These are phyloP conservation scores for Nymphalis polychloros DNA, from an alignment of 2,888 invertebrate genomes.

Conservation along the genomic window DNA sequence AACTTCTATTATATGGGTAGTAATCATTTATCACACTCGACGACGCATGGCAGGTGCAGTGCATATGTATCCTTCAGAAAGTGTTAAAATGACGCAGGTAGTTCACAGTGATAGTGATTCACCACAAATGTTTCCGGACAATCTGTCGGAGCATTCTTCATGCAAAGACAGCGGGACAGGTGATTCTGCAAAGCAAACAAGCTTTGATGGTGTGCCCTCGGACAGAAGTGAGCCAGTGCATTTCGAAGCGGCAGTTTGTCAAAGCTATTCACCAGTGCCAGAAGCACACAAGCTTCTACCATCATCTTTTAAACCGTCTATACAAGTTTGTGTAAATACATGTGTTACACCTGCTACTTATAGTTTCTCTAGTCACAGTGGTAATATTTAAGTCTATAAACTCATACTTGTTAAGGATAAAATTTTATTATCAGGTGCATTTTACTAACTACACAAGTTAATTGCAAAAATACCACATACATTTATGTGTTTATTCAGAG, in stretches of 20 bases:
- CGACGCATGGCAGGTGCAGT: constrained; percentile 83
- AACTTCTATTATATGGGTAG: constrained; percentile 95
- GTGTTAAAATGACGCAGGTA: constrained; percentile 76
- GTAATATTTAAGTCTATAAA: constrained; percentile 68
- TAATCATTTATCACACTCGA: constrained; percentile 93
- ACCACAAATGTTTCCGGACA: constrained; percentile 82
- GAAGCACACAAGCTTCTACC: constrained; percentile 78
- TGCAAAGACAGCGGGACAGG: constrained; percentile 92
- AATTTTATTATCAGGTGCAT: constrained; percentile 54
- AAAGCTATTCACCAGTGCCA: constrained; percentile 75
- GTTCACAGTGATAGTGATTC: constrained; percentile 79
- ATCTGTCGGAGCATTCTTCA: constrained; percentile 87
- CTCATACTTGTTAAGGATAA: constrained; percentile 39
- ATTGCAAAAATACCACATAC: neutral
- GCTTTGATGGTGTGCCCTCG: constrained; percentile 81
- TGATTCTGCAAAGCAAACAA: constrained; percentile 88
- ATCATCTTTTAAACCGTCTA: constrained; percentile 78
- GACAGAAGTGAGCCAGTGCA: constrained; percentile 75
- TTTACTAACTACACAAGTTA: constrained; percentile 58
- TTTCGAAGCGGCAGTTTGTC: constrained; percentile 71
- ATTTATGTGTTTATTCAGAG: no score
- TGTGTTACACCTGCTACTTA: constrained; percentile 80
- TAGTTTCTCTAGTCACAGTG: constrained; percentile 81
- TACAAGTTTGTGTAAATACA: constrained; percentile 79
- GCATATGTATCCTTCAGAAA: constrained; percentile 71